These are phyloP conservation scores for Eupithecia centaureata DNA, from an alignment of 2,888 invertebrate genomes.

Conservation along the genomic window DNA sequence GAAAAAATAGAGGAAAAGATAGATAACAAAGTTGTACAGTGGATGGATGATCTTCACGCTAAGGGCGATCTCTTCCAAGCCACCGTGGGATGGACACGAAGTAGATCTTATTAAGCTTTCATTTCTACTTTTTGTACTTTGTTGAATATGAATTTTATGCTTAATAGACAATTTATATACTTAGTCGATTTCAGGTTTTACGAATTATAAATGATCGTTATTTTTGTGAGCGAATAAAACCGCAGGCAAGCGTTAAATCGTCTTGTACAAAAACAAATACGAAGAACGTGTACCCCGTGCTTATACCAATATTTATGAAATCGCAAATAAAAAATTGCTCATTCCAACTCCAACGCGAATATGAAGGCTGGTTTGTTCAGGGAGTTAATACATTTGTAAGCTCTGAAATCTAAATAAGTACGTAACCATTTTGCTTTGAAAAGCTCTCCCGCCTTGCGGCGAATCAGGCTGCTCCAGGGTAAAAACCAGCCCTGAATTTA, in stretches of 20 bases:
- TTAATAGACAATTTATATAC: too few species aligned
- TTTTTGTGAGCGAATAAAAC: background rate
- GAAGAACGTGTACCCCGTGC: constrained; percentile 34
- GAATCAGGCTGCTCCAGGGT: background rate
- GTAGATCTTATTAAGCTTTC: background rate
- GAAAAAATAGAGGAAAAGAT: too few species aligned
- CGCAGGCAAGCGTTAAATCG: background rate
- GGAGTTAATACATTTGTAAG: constrained; percentile 6
- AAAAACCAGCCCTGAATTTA: background rate
- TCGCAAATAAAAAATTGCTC: constrained; percentile 26
- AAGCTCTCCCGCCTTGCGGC: background rate
- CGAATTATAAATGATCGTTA: background rate
- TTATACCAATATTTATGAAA: constrained; percentile 37
- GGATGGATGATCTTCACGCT: too few species aligned
- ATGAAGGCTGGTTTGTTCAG: background rate
- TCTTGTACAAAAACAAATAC: constrained; percentile 47
- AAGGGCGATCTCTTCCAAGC: too few species aligned
- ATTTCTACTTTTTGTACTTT: background rate
- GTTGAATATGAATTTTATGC: background rate
- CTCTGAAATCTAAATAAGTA: background rate
- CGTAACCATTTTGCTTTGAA: background rate
- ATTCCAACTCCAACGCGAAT: constrained; percentile 8
- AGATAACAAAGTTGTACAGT: too few species aligned
- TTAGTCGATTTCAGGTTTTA: too few species aligned
- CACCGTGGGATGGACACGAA: too few species aligned